These are phyloP conservation scores for Lepilemur ruficaudatus DNA, from an alignment of 2,797 vertebrate species.

Conservation along the genomic window DNA sequence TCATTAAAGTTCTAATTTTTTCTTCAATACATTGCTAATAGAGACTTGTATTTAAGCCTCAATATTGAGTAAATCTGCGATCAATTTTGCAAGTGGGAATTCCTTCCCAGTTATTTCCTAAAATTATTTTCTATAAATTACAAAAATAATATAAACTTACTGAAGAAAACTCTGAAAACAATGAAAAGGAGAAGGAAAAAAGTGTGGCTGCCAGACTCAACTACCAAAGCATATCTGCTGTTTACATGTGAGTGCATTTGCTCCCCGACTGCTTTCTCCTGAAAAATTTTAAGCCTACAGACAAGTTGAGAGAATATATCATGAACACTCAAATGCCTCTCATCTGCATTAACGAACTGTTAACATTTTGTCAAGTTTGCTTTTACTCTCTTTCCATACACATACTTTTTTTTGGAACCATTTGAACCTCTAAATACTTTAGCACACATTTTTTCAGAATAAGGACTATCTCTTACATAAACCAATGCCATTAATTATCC, in stretches of 20 bases:
- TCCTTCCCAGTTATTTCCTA: not conserved
- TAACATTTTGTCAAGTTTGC: constrained; percentile 13
- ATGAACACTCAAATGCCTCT: constrained; percentile 2
- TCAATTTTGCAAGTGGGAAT: not conserved
- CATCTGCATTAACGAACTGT: not conserved
- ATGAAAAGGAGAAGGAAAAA: not conserved
- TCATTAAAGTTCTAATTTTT: not conserved
- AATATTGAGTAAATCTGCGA: not conserved
- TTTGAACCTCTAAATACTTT: constrained; percentile 43
- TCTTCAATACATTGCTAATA: not conserved
- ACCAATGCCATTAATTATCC: constrained; percentile 9
- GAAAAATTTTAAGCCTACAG: constrained; percentile 15
- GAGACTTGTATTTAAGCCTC: constrained; percentile 12
- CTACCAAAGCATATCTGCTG: not conserved
- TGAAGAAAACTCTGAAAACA: not conserved
- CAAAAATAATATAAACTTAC: not conserved
- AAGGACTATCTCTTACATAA: constrained; percentile 6
- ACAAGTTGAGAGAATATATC: constrained; percentile 25
- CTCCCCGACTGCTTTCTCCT: not conserved
- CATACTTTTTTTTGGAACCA: not conserved
- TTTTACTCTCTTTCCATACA: not conserved
- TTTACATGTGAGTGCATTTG: not conserved
- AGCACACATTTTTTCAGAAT: not conserved
- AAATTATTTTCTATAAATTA: constrained; percentile 9
- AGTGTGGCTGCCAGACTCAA: not conserved